Base-by-base conservation (phyloP, 2,797 vertebrate species). In the Cossypha dichroa region DNA sequence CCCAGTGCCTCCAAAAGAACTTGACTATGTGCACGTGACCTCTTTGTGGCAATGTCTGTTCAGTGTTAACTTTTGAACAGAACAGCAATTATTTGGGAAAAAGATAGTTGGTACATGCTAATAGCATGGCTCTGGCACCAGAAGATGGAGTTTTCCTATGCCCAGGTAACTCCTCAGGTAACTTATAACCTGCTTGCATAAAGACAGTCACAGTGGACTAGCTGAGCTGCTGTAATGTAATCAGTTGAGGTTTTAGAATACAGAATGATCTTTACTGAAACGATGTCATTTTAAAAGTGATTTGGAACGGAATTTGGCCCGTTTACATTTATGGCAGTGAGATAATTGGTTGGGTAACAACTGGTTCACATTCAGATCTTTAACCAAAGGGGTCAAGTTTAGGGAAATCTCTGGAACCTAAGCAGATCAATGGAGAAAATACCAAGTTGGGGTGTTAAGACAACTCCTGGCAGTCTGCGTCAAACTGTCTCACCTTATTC, bases 111-210 rank as follows among this genome's bases (percentile, higher is more conserved):
- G 5, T 49, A 25, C 8, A n/a, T n/a, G 5, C 5, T 82, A 46
- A 62, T 3, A 11, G 26, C 29, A 59, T 0, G 0, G 2, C 11
- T 91, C 22, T 49, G 60, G 34, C 21, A 10, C 11, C 11, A 20
- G 31, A 75, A 58, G 15, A n/a, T 25, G 48, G 29, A 34, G 11
- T 25, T 8, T 41, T 70, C 23, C 28, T 60, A 28, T 23, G 34
- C 11, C 26, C 54, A 48, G 28, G 5, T 36, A 45, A 25, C 18
- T 68, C 49, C 28, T 56, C 13, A 5, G 5, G 18, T 46, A 67
- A 68, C 8, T 52, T 68, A 15, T 31, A 16, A 36, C 40, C 67
- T 78, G 4, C 5, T 58, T 31, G 6, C n/a, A 23, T 28, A 45
- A 9, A 56, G 5, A 8, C 16, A 83, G 23, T 6, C n/a, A 46